phyloP scores from a whole-genome alignment of 2,888 invertebrate genomes.

The Drosophila incognita region DNA sequence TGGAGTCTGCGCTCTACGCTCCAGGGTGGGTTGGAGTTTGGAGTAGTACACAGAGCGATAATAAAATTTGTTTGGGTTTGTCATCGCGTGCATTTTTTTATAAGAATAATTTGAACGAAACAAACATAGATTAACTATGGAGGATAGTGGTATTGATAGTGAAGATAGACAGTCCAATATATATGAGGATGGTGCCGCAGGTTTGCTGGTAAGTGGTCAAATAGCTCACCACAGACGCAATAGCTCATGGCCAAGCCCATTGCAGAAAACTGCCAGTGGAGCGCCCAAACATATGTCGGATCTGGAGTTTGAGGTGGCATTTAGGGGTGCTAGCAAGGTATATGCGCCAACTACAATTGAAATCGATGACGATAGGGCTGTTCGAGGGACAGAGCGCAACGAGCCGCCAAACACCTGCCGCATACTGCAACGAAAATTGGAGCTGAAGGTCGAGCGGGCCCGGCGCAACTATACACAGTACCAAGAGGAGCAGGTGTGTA shows the following conservation, averaged over 20 bases:
- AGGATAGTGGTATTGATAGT: slow-evolving; percentile 84
- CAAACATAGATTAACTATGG: slow-evolving; percentile 55
- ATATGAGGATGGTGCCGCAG: slow-evolving; percentile 72
- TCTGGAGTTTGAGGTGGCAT: slow-evolving; percentile 82
- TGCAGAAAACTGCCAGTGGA: slow-evolving; percentile 69
- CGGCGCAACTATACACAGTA: slow-evolving; percentile 84
- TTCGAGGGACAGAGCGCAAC: slow-evolving; percentile 49
- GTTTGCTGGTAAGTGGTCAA: slow-evolving; percentile 63
- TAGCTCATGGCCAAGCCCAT: slow-evolving; percentile 42
- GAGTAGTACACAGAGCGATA: slow-evolving; percentile 49
- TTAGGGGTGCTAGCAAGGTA: slow-evolving; percentile 74
- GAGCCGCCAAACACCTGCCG: slow-evolving; percentile 84
- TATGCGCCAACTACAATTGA: slow-evolving; percentile 66
- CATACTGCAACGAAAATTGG: slow-evolving; percentile 84
- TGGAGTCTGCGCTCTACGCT: slow-evolving; percentile 63
- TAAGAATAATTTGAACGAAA: slow-evolving; percentile 18
- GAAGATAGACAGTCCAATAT: slow-evolving; percentile 82
- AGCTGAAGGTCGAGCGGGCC: slow-evolving; percentile 85
- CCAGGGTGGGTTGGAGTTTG: slow-evolving; percentile 69
- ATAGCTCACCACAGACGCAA: slow-evolving; percentile 25
- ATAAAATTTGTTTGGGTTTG: slow-evolving; percentile 69
- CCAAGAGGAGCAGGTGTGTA: slow-evolving; percentile 80
- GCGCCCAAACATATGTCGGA: slow-evolving; percentile 78
- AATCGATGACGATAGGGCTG: slow-evolving; percentile 68
- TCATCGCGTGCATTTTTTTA: slow-evolving; percentile 49